Base-by-base conservation (phyloP, 2,888 invertebrate species). In the Dorcus parallelipipedus region DNA sequence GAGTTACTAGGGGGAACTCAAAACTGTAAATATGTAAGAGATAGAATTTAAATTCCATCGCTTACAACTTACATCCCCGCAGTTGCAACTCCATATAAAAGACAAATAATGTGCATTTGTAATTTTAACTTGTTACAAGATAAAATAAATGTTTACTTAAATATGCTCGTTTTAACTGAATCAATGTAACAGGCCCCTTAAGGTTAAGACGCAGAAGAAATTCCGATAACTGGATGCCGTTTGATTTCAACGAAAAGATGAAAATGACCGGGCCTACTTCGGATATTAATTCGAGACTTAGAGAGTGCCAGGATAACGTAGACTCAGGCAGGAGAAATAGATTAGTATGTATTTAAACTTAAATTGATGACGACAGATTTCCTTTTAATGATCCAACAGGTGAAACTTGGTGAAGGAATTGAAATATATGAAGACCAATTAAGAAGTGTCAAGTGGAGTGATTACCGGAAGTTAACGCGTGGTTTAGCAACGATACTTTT, bases 401-500 rank as follows among this genome's bases (percentile, higher is more conserved):
- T 88, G 71, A 87, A 87, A 76, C 79, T 88, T 69, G 88, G 87
- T 49, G 88, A 88, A 70, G 89, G 89, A 59, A 87, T 89, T 63
- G 87, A 88, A 76, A 86, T 89, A 56, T 85, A 86, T 73, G 88
- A 87, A 72, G 87, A 88, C 72, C 81, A 88, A 72, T 78, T 89
- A 59, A 82, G 87, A 56, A 86, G 86, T 54, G 87, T 88, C 33
- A 89, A 89, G 74, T 88, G 88, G 88, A 87, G 86, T 61, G 88
- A 89, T 78, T 89, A 88, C 70, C 78, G 88, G 64, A 89, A 89
- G 76, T 81, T 89, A 76, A 89, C 89, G 50, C 81, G 89, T 41
- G 88, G 88, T 47, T 76, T 89, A 70, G 89, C 89, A 14, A 88
- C 88, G n/a, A 87, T 88, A 67, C 75, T 89, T 65, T 89, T 89